These are phyloP conservation scores for Zaprionus kolodkinae DNA, from an alignment of 1,140 invertebrate species.

Conservation along the genomic window DNA sequence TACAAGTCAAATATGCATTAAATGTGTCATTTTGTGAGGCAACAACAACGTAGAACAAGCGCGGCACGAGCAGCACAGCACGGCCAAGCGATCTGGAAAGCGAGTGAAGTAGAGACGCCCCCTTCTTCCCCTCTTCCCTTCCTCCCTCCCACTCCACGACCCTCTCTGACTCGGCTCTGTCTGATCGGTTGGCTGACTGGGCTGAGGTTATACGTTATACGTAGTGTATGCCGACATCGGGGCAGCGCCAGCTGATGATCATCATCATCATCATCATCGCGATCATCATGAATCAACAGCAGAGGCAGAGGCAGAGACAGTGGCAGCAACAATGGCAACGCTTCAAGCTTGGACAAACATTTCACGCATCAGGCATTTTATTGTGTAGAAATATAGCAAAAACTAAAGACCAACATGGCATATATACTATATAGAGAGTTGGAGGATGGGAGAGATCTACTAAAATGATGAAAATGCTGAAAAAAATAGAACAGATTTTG, in stretches of 20 bases:
- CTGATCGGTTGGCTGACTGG: constrained; percentile 72
- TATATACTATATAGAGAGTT: neutral
- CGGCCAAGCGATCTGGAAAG: constrained; percentile 55
- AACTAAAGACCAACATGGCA: constrained; percentile 41
- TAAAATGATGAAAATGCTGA: neutral
- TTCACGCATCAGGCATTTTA: constrained; percentile 84
- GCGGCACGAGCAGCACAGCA: constrained; percentile 41
- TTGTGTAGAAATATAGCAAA: constrained; percentile 73
- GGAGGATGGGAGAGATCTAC: neutral
- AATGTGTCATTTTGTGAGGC: constrained; percentile 79
- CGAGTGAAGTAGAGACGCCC: constrained; percentile 36
- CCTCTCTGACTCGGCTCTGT: constrained; percentile 20
- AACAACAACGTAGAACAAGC: constrained; percentile 58
- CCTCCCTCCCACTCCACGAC: neutral
- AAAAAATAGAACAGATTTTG: constrained; percentile 1
- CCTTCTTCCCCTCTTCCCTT: neutral
- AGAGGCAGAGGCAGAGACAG: constrained; percentile 38
- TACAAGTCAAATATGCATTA: constrained; percentile 82
- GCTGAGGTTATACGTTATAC: constrained; percentile 60
- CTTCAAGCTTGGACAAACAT: constrained; percentile 84
- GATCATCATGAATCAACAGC: constrained; percentile 69
- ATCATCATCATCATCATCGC: constrained; percentile 6
- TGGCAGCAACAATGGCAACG: constrained; percentile 69
- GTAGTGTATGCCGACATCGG: constrained; percentile 53
- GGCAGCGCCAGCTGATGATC: constrained; percentile 22